Evolutionary conservation across 2,888 invertebrate species (phyloP).

Genomic region (Erebia palarica): DNA sequence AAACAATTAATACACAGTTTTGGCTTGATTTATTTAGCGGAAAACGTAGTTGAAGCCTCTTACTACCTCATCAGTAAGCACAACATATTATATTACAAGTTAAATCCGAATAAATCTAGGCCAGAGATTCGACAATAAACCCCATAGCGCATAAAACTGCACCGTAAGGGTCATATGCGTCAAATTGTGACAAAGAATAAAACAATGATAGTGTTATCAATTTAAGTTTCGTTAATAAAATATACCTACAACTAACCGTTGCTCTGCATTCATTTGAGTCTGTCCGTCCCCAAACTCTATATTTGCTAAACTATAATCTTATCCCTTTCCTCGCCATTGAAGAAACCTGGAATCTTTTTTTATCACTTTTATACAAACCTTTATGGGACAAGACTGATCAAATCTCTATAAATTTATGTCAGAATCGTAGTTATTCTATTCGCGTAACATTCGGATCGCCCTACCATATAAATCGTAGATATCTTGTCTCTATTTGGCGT

Average conservation of each 20-base stretch:
- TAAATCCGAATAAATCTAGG: too few species aligned
- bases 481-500: slow-evolving; percentile 60
- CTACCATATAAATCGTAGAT: slow-evolving; percentile 48
- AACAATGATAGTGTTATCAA: too few species aligned
- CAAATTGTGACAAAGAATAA: too few species aligned
- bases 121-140: too few species aligned
- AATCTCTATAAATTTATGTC: slow-evolving; percentile 40
- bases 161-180: too few species aligned
- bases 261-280: background rate
- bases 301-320: background rate
- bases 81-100: too few species aligned
- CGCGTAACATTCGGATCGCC: slow-evolving; percentile 57
- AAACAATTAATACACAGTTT: too few species aligned
- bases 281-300: background rate
- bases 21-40: too few species aligned
- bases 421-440: slow-evolving; percentile 48
- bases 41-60: too few species aligned
- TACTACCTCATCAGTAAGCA: too few species aligned
- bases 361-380: slow-evolving; percentile 2
- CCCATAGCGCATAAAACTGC: too few species aligned
- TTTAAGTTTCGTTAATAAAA: too few species aligned
- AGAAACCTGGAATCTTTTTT: slow-evolving; percentile 16
- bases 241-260: background rate
- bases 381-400: slow-evolving; percentile 20
- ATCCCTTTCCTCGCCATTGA: slow-evolving; percentile 17